Evolutionary conservation across 1,140 invertebrate species (phyloP).

Genomic region (Drosophila auraria): DNA sequence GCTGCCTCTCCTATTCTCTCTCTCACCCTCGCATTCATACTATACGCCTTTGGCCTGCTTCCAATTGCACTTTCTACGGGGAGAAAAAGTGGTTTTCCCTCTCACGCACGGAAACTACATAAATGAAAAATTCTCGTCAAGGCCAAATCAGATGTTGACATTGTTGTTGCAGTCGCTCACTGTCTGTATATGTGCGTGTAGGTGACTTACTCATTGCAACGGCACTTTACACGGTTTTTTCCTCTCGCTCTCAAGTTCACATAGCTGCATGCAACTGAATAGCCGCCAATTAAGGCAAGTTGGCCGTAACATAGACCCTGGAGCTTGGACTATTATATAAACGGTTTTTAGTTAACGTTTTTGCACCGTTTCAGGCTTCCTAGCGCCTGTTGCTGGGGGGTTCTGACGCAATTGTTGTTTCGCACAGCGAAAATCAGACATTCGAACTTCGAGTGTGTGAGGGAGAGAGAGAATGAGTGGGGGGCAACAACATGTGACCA

Average conservation of each 20-base stretch:
- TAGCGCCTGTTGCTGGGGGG: slow-evolving; percentile 61
- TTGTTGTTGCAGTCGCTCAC: slow-evolving; percentile 57
- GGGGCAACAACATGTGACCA: slow-evolving; percentile 68
- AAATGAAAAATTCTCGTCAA: slow-evolving; percentile 41
- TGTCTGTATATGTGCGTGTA: slow-evolving; percentile 22
- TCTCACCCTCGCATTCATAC: slow-evolving; percentile 18
- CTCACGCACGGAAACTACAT: slow-evolving; percentile 18
- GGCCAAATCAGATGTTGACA: slow-evolving; percentile 50
- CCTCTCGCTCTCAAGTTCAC: slow-evolving; percentile 60
- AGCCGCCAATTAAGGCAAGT: slow-evolving; percentile 33
- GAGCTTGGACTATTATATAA: slow-evolving; percentile 20
- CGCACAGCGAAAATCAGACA: slow-evolving; percentile 4
- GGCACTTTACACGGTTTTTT: slow-evolving; percentile 19
- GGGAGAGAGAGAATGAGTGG: slow-evolving; percentile 7
- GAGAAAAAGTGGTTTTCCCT: slow-evolving; percentile 54
- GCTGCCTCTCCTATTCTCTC: slow-evolving; percentile 15
- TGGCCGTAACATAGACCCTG: slow-evolving; percentile 66
- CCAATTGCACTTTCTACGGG: slow-evolving; percentile 63
- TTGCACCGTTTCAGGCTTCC: slow-evolving; percentile 8
- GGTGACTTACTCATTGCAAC: slow-evolving; percentile 53
- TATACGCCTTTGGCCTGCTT: slow-evolving; percentile 54
- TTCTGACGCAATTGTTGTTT: slow-evolving; percentile 57
- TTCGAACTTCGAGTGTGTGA: slow-evolving; percentile 9
- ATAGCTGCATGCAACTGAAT: slow-evolving; percentile 70
- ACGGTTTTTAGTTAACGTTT: slow-evolving; percentile 18